These are phyloP conservation scores for Catharus ustulatus DNA, from an alignment of 2,797 vertebrate genomes.

Conservation along the genomic window DNA sequence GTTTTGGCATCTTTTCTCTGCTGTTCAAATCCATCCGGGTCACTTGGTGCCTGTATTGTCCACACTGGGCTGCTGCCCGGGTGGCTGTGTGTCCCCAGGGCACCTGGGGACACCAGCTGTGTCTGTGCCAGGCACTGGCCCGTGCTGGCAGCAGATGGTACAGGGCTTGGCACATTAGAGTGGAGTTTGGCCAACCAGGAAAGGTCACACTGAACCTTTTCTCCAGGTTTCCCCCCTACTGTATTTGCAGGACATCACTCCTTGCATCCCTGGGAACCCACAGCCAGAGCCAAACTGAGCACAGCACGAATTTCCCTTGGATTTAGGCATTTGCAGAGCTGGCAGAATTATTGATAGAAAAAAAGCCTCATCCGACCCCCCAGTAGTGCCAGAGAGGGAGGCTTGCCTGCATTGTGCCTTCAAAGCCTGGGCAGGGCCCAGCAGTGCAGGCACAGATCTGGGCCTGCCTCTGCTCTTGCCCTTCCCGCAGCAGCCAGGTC, in stretches of 20 bases:
- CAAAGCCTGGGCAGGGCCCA: neutral
- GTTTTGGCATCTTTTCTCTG: neutral
- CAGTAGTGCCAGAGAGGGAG: fast-evolving
- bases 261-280: neutral
- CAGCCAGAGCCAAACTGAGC: neutral
- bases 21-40: neutral
- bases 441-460: fast-evolving
- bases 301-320: neutral
- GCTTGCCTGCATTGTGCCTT: neutral
- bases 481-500: fast-evolving
- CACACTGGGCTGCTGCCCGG: neutral
- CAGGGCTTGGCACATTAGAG: fast-evolving
- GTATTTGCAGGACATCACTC: neutral
- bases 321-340: neutral
- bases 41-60: neutral
- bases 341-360: neutral
- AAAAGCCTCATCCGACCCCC: neutral
- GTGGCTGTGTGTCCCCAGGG: neutral
- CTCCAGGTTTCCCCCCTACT: neutral
- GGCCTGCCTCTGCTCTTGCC: neutral
- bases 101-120: neutral
- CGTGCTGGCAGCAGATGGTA: neutral
- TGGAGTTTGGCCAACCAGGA: neutral
- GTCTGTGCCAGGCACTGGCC: neutral
- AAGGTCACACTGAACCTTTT: neutral